Percentiles rank a stretch among this genome's conserved stretches.
These are phyloP conservation scores for Pipistrellus pygmaeus DNA, from an alignment of 2,797 vertebrate species.

Conservation along the genomic window DNA sequence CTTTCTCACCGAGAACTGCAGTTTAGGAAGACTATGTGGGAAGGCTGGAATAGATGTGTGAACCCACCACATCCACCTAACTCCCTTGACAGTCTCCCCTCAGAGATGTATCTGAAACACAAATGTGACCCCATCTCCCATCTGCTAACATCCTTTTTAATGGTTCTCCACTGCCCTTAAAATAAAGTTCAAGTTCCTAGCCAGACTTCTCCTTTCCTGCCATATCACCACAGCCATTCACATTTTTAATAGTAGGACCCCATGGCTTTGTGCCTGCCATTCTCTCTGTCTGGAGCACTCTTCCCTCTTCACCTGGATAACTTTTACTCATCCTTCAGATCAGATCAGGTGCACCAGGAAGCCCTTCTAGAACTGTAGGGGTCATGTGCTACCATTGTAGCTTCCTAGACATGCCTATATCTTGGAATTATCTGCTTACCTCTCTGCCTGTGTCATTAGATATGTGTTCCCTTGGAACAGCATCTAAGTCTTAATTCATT, in stretches of 20 bases:
- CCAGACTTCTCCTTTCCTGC: not conserved
- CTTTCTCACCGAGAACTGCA: not conserved
- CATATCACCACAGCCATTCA: fast-evolving
- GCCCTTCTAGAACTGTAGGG: not conserved
- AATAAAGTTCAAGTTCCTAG: not conserved
- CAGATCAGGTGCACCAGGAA: not conserved
- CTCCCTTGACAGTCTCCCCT: not conserved
- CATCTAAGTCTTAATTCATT: not conserved
- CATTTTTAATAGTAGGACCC: not conserved
- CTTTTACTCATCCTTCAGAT: not conserved
- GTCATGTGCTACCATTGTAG: not conserved
- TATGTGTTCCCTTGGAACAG: not conserved
- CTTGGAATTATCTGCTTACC: not conserved
- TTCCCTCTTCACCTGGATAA: not conserved
- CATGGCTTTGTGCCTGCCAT: not conserved
- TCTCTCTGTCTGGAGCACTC: not conserved
- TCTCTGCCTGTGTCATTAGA: not conserved
- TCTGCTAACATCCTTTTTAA: not conserved
- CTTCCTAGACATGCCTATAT: not conserved
- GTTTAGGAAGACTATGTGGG: not conserved
- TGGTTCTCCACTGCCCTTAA: not conserved
- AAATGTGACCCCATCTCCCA: not conserved
- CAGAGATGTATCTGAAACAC: not conserved
- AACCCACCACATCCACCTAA: not conserved
- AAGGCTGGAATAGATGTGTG: not conserved